A percentile compares a stretch with the other conserved stretches of the same genome.
phyloP scores from a whole-genome alignment of 2,113 vertebrate genomes.

The Danionella cerebrum region DNA sequence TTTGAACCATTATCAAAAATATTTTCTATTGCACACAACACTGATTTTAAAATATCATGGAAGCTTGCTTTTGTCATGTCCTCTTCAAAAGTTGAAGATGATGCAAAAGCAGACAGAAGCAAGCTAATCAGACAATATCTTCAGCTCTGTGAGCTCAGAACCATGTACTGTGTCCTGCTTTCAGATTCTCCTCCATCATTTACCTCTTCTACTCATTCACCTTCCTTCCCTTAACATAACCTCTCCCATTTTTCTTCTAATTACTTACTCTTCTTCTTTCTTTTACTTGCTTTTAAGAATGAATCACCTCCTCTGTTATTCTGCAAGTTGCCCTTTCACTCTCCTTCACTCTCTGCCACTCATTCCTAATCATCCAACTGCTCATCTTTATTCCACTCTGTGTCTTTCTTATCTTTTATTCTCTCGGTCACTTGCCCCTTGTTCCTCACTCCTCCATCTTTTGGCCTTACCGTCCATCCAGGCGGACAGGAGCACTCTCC shows the following conservation, averaged over 20 bases:
- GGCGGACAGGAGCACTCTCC: slow-evolving; percentile 90
- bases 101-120: slow-evolving; percentile 24
- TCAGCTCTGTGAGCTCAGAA: not conserved
- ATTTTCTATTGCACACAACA: not conserved
- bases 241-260: not conserved
- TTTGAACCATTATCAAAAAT: not conserved
- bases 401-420: slow-evolving; percentile 2
- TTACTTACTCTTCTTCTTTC: not conserved
- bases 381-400: not conserved
- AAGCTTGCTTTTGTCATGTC: not conserved
- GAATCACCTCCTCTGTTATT: not conserved
- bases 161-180: not conserved
- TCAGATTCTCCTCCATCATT: slow-evolving; percentile 18
- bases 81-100: not conserved
- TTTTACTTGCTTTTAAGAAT: not conserved
- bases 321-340: not conserved
- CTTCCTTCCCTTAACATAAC: not conserved
- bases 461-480: slow-evolving; percentile 83
- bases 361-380: not conserved
- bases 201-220: slow-evolving; percentile 18
- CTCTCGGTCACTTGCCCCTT: not conserved
- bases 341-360: slow-evolving; percentile 1
- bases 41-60: not conserved
- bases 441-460: not conserved
- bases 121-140: slow-evolving; percentile 15